These are phyloP conservation scores for Phragmatobia fuliginosa DNA, from an alignment of 2,888 invertebrate genomes.

Conservation along the genomic window DNA sequence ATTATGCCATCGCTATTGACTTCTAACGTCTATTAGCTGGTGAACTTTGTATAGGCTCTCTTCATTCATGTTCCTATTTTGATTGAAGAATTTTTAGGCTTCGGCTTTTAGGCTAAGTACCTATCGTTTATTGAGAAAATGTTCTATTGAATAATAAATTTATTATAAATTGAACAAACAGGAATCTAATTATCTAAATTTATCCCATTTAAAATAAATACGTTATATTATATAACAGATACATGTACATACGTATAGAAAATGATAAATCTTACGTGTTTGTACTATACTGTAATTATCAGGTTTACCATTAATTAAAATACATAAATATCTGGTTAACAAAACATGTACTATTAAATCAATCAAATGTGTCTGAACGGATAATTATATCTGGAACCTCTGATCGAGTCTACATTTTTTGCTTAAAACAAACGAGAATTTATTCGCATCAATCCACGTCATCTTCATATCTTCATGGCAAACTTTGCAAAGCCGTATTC, in stretches of 20 bases:
- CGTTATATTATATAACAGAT: too few relatives aligned
- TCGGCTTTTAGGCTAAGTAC: too few relatives aligned
- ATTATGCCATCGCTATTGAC: conserved; percentile 40
- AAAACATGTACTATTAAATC: background rate
- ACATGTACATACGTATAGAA: too few relatives aligned
- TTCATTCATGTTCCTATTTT: conserved; percentile 35
- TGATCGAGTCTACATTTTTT: conserved; percentile 23
- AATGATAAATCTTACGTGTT: too few relatives aligned
- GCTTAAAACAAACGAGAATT: conserved; percentile 13
- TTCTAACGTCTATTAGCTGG: conserved; percentile 41
- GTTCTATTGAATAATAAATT: too few relatives aligned
- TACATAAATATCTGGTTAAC: too few relatives aligned
- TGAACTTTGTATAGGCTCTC: conserved; percentile 38
- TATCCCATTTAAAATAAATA: too few relatives aligned
- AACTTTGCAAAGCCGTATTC: conserved; percentile 18
- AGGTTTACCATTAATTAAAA: too few relatives aligned
- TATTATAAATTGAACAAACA: too few relatives aligned
- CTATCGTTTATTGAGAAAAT: background rate
- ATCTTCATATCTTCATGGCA: conserved; percentile 22
- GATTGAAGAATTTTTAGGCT: conserved; percentile 16
- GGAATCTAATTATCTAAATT: too few relatives aligned
- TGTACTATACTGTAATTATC: too few relatives aligned
- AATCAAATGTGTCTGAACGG: conserved; percentile 7
- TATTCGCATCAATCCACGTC: conserved; percentile 21
- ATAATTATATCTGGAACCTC: conserved; percentile 25